Evolutionary conservation across 2,113 vertebrate genomes (phyloP).

Genomic region (Lepisosteus osseus): DNA sequence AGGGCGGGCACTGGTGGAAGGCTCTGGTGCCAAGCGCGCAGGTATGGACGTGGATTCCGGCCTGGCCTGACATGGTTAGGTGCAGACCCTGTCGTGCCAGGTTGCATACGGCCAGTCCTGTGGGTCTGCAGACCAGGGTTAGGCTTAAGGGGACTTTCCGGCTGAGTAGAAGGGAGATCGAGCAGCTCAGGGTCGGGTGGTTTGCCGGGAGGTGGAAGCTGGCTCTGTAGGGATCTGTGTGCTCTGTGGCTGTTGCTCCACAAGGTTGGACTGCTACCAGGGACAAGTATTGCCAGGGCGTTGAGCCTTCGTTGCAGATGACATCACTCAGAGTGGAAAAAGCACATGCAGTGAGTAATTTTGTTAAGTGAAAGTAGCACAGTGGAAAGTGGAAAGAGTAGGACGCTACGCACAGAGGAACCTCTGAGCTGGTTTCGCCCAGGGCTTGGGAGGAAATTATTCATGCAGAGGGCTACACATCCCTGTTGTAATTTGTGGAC

Average conservation of each 20-base stretch:
- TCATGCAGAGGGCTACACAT: neutral
- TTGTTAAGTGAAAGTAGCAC: neutral
- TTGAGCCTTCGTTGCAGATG: neutral
- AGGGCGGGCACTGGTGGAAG: slow-evolving; percentile 90
- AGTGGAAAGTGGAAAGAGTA: neutral
- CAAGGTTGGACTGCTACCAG: neutral
- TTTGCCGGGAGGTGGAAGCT: neutral
- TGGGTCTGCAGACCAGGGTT: too few species aligned
- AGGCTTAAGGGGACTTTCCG: neutral
- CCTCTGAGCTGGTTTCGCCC: neutral
- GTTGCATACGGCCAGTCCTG: too few species aligned
- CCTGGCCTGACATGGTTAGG: too few species aligned
- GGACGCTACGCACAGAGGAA: neutral
- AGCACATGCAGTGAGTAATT: neutral
- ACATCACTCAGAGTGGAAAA: neutral
- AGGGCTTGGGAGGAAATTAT: neutral
- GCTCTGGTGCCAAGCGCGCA: slow-evolving; percentile 83
- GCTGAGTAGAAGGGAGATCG: neutral
- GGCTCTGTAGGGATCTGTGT: neutral
- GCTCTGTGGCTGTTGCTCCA: neutral
- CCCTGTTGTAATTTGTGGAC: neutral
- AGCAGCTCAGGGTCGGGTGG: neutral
- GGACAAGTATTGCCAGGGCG: too few species aligned
- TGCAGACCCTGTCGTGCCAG: too few species aligned
- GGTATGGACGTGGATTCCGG: slow-evolving; percentile 54